Evolutionary conservation across 1,140 invertebrate species (phyloP).

Genomic region (Neelides sp.): DNA sequence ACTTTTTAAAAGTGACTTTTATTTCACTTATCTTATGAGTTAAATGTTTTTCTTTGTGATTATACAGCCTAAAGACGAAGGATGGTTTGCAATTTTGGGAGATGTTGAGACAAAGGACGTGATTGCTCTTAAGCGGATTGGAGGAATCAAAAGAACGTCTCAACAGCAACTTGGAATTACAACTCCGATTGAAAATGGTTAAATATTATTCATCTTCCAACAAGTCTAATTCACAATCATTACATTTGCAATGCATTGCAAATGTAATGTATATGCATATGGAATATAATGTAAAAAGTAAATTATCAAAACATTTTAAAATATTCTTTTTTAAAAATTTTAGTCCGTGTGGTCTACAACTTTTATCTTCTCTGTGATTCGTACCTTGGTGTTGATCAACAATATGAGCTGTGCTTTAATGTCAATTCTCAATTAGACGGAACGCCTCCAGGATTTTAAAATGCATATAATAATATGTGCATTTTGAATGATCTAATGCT

Average conservation of each 20-base stretch:
- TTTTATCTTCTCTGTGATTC: conserved; percentile 86
- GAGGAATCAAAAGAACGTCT: conserved; percentile 37
- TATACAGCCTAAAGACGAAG: conserved; percentile 67
- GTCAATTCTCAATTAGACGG: too few relatives aligned
- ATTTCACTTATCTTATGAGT: not conserved
- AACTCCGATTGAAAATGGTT: conserved; percentile 47
- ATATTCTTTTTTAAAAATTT: conserved; percentile 32
- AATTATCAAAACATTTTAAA: too few relatives aligned
- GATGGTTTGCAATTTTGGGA: conserved; percentile 84
- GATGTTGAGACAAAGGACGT: conserved; percentile 56
- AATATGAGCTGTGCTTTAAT: conserved; percentile 52
- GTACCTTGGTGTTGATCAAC: conserved; percentile 90
- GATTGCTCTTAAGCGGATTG: conserved; percentile 69
- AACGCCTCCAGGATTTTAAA: too few relatives aligned
- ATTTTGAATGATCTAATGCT: too few relatives aligned
- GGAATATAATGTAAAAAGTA: too few relatives aligned
- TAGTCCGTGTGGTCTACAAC: conserved; percentile 60
- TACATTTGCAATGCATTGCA: not conserved
- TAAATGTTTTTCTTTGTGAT: not conserved
- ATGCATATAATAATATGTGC: too few relatives aligned
- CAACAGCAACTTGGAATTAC: conserved; percentile 49
- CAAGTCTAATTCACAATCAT: not conserved
- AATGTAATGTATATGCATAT: not conserved
- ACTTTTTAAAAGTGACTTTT: conserved; percentile 1
- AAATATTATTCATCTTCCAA: conserved; percentile 6